phyloP scores from a whole-genome alignment of 1,140 invertebrate species.

The Anthonomus grandis region DNA sequence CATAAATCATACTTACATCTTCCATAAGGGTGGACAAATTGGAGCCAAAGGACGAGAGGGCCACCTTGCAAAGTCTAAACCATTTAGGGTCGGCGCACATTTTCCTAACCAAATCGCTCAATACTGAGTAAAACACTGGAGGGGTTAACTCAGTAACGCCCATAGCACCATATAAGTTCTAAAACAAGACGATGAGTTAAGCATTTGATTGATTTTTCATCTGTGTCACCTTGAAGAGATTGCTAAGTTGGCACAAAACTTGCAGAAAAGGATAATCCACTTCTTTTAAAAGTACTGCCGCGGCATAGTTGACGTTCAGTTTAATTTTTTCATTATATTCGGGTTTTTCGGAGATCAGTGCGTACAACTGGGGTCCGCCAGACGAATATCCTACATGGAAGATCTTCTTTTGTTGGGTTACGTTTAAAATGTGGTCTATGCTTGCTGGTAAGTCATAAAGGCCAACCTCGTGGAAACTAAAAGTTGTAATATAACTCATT shows the following conservation, averaged over 20 bases:
- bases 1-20: not conserved
- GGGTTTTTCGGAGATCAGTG: constrained; percentile 60
- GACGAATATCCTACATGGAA: constrained; percentile 41
- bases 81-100: not conserved
- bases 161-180: not conserved
- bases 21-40: not conserved
- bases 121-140: not conserved
- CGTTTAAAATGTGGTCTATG: constrained; percentile 53
- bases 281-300: not conserved
- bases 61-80: not conserved
- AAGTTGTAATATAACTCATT: constrained; percentile 10
- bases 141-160: not conserved
- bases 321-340: constrained; percentile 59
- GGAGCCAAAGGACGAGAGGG: not conserved
- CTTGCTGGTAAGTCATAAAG: constrained; percentile 59
- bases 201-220: not conserved
- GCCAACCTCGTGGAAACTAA: constrained; percentile 46
- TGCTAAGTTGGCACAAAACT: not conserved
- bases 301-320: constrained; percentile 15
- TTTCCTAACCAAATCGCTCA: not conserved
- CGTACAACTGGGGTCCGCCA: constrained; percentile 62
- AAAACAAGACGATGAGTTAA: not conserved
- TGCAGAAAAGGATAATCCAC: constrained; percentile 7
- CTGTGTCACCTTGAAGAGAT: not conserved
- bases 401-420: constrained; percentile 29